These are phyloP conservation scores for Dexiosoma caninum DNA, from an alignment of 2,888 invertebrate species.

Conservation along the genomic window DNA sequence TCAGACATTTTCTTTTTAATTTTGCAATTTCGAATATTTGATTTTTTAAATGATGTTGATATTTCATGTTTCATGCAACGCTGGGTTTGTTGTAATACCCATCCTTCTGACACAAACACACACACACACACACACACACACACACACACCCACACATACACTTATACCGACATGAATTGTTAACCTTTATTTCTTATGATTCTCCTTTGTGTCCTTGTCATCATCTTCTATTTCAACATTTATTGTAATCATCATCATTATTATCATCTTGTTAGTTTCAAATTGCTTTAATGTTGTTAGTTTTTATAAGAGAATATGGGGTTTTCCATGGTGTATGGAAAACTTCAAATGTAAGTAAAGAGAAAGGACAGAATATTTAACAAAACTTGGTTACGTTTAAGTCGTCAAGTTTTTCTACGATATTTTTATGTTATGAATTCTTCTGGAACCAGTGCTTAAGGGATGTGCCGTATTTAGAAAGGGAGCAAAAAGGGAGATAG, in stretches of 20 bases:
- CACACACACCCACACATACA: no score
- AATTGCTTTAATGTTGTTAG: conserved; percentile 60
- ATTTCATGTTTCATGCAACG: conserved; percentile 63
- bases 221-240: conserved; percentile 39
- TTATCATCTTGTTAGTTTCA: conserved; percentile 52
- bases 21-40: conserved; percentile 22
- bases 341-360: no score
- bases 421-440: no score
- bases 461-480: no score
- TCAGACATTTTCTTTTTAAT: not conserved
- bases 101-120: not conserved
- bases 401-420: no score
- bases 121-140: no score
- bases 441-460: no score
- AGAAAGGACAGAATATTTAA: no score
- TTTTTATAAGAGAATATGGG: not conserved
- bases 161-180: not conserved
- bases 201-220: conserved; percentile 11
- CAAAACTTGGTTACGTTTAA: no score
- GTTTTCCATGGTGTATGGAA: not conserved
- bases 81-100: conserved; percentile 37
- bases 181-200: conserved; percentile 9
- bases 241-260: conserved; percentile 49
- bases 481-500: no score
- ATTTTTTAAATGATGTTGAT: conserved; percentile 61